phyloP scores from a whole-genome alignment of 2,113 vertebrate genomes.

The Platichthys flesus region DNA sequence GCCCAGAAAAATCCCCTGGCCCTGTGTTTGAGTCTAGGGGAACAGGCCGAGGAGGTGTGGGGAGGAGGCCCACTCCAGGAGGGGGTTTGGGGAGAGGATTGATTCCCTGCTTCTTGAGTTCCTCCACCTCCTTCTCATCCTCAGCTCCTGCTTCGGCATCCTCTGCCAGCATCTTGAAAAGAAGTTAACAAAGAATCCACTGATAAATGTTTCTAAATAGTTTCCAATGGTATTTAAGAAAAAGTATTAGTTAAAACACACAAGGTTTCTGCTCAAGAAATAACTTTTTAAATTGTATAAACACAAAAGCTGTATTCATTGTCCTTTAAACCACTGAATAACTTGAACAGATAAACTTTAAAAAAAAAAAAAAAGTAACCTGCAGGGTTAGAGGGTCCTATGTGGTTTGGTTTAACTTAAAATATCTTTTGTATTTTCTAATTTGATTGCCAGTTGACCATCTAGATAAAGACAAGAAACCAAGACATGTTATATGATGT shows the following conservation, averaged over 20 bases:
- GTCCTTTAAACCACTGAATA: too few relatives aligned
- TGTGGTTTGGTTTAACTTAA: too few relatives aligned
- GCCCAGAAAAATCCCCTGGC: constrained; percentile 72
- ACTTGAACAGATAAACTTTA: too few relatives aligned
- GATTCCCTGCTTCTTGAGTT: constrained; percentile 96
- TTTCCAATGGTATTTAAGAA: background rate
- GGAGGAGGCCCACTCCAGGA: constrained; percentile 87
- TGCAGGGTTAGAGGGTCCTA: too few relatives aligned
- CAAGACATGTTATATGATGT: too few relatives aligned
- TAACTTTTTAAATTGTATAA: too few relatives aligned
- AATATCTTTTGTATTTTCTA: too few relatives aligned
- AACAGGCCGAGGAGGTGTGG: constrained; percentile 84
- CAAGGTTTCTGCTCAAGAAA: too few relatives aligned
- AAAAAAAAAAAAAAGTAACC: too few relatives aligned
- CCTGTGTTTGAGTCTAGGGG: constrained; percentile 76
- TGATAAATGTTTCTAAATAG: background rate
- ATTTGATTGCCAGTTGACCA: too few relatives aligned
- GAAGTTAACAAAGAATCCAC: background rate
- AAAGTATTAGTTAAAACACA: background rate
- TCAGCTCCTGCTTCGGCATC: constrained; percentile 94
- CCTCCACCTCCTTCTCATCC: constrained; percentile 96
- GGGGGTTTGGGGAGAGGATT: constrained; percentile 90
- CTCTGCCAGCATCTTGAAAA: constrained; percentile 89
- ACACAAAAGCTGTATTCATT: too few relatives aligned
- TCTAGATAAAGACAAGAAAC: too few relatives aligned